phyloP scores from a whole-genome alignment of 2,888 invertebrate species.

The Branchellion lobata region DNA sequence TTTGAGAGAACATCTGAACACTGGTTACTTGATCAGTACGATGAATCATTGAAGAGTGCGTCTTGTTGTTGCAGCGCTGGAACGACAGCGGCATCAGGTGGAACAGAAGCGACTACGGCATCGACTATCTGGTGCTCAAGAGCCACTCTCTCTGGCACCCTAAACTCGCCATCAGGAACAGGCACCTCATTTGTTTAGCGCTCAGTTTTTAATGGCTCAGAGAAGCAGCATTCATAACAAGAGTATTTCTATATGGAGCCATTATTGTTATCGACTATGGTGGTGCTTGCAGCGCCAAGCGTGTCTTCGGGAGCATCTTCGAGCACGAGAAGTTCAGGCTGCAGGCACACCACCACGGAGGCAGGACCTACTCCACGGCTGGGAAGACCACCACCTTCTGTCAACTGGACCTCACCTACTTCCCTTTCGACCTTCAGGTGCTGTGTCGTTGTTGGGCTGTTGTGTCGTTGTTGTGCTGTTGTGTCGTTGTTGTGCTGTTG shows the following conservation, averaged over 20 bases:
- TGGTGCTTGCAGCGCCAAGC: conserved; percentile 32
- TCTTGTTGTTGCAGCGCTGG: conserved; percentile 32
- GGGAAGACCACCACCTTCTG: conserved; percentile 40
- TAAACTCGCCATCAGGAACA: conserved; percentile 35
- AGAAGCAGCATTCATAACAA: too few species aligned
- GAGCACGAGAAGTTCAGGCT: conserved; percentile 31
- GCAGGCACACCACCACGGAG: not conserved
- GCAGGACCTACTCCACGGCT: conserved; percentile 19
- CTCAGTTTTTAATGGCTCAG: too few species aligned
- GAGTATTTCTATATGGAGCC: too few species aligned
- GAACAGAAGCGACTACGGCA: conserved; percentile 17
- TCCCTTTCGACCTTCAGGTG: conserved; percentile 36
- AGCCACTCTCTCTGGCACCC: conserved; percentile 18
- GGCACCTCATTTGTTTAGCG: too few species aligned
- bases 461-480: not conserved
- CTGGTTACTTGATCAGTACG: too few species aligned
- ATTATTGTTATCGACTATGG: too few species aligned
- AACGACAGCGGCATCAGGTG: conserved; percentile 2
- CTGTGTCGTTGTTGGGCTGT: too few species aligned
- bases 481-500: too few species aligned
- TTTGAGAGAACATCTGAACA: too few species aligned
- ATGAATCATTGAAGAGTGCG: not conserved
- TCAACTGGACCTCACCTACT: conserved; percentile 32
- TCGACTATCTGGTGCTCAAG: conserved; percentile 21
- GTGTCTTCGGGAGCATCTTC: conserved; percentile 33